Percentiles rank a stretch among this genome's conserved stretches.
These are phyloP conservation scores for Cheirogaleus major DNA, from an alignment of 2,797 vertebrate species.

Conservation along the genomic window DNA sequence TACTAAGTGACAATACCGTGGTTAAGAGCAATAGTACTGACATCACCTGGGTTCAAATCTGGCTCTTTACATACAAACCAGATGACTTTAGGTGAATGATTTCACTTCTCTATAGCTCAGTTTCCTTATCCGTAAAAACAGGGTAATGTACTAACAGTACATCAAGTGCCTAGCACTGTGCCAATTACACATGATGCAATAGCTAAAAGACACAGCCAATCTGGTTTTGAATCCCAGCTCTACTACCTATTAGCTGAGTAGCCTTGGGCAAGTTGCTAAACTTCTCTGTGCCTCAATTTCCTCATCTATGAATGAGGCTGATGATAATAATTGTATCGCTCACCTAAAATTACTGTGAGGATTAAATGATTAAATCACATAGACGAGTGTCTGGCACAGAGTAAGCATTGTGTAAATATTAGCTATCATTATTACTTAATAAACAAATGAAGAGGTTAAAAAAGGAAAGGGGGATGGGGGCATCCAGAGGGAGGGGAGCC, in stretches of 20 bases:
- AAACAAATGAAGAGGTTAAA: neutral
- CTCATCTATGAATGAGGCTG: neutral
- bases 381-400: neutral
- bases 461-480: neutral
- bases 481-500: neutral
- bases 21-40: neutral
- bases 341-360: neutral
- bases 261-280: neutral
- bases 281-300: constrained; percentile 15
- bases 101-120: neutral
- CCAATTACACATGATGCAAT: neutral
- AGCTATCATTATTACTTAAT: constrained; percentile 14
- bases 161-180: neutral
- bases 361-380: neutral
- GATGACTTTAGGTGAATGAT: neutral
- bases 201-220: neutral
- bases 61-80: neutral
- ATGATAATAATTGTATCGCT: neutral
- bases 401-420: neutral
- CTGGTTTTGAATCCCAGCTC: neutral
- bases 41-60: neutral
- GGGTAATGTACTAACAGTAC: neutral
- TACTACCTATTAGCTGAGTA: neutral
- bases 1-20: neutral
- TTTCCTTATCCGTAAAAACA: neutral